A percentile compares a stretch with the other conserved stretches of the same genome.
Evolutionary conservation across 2,888 invertebrate genomes (phyloP).

Genomic region (Ochropleura leucogaster): DNA sequence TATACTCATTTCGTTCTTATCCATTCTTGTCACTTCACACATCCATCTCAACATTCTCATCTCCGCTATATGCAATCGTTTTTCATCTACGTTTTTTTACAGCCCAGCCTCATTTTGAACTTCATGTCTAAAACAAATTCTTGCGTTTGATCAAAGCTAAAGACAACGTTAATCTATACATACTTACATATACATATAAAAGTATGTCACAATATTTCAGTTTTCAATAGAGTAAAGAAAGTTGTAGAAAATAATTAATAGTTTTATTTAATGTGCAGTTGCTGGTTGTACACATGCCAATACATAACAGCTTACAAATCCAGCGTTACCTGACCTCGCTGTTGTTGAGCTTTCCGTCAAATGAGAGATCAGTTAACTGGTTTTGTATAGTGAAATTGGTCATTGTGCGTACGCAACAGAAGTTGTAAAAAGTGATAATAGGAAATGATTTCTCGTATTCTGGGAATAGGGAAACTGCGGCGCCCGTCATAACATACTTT

Average conservation of each 20-base stretch:
- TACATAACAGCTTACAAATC: too few species aligned
- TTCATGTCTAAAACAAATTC: not conserved
- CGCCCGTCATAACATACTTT: not conserved
- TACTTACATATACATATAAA: not conserved
- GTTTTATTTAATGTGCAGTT: slow-evolving; percentile 4
- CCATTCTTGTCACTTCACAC: too few species aligned
- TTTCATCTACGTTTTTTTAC: too few species aligned
- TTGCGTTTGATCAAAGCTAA: slow-evolving; percentile 3
- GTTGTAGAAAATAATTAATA: slow-evolving; percentile 3
- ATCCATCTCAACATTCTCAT: too few species aligned
- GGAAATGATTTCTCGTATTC: not conserved
- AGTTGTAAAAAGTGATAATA: slow-evolving; percentile 1
- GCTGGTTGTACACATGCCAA: not conserved
- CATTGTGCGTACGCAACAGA: not conserved
- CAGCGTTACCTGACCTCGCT: too few species aligned
- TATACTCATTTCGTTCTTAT: too few species aligned
- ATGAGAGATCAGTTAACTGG: too few species aligned
- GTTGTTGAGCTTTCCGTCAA: too few species aligned
- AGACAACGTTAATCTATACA: not conserved
- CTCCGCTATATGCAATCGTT: too few species aligned
- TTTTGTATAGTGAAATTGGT: too few species aligned
- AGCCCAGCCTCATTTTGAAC: too few species aligned
- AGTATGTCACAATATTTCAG: not conserved
- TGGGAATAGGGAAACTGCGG: not conserved
- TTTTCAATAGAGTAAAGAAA: slow-evolving; percentile 6